Base-by-base conservation (phyloP, 2,113 vertebrate species). In the Mellivora capensis region DNA sequence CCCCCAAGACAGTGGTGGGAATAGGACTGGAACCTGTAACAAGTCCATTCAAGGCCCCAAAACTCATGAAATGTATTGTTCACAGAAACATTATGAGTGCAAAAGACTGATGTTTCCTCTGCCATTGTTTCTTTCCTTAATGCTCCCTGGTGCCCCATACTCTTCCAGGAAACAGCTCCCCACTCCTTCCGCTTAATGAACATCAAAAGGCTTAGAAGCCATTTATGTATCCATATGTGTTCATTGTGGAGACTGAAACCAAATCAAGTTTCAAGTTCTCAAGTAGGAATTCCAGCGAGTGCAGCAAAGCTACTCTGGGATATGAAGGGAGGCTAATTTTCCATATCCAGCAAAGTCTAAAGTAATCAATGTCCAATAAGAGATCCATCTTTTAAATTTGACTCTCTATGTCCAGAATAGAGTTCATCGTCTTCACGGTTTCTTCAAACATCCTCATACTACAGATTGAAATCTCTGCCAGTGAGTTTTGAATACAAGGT, bases 51-150 rank as follows among this genome's bases (percentile, higher is more conserved):
- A 74, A 39, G n/a, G 72, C 42, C 71, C 61, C n/a, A 4, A 88
- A 87, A 94, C 80, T 67, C 71, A 81, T 69, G 90, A 93, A 96
- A 96, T 87, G 79, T 77, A 97, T 93, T 97, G 95, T 97, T 96
- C 90, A 52, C 64, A 79, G 72, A 94, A 97, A 88, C 81, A 97
- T 81, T 94, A 83, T 69, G 87, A 97, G 72, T 17, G 37, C 34
- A 84, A 72, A 96, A 61, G n/a, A 93, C 54, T n/a, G 88, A 67
- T 95, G 54, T 94, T 98, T 98, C 98, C 97, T 96, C 85, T 95
- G 72, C 97, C 64, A 97, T 98, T 98, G 98, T 98, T 96, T 93
- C 90, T 82, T 49, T 97, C 95, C 72, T 97, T 97, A 97, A 96
- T 87, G 96, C 93, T 98, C 98, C 98, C 97, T 57, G 54, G 96